Evolutionary conservation across 2,888 invertebrate species (phyloP).

Genomic region (Allophyes oxyacanthae): DNA sequence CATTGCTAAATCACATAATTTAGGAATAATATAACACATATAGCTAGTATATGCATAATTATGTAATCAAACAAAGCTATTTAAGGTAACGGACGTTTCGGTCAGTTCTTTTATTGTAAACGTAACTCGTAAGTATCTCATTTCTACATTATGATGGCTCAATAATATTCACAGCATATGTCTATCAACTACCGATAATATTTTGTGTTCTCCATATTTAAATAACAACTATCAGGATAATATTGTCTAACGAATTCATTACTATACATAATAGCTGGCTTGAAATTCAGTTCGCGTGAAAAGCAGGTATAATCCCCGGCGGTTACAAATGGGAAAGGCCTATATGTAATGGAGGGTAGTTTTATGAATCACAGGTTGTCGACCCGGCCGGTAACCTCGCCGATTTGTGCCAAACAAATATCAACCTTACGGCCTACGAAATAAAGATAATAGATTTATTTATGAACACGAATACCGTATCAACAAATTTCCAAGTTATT

Average conservation of each 20-base stretch:
- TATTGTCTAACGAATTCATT: slow-evolving; percentile 52
- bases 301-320: slow-evolving; percentile 61
- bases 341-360: slow-evolving; percentile 72
- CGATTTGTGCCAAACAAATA: slow-evolving; percentile 33
- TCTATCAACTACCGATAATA: too few relatives aligned
- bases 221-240: slow-evolving; percentile 22
- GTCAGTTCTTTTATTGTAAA: too few relatives aligned
- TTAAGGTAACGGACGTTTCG: too few relatives aligned
- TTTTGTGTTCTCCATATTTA: too few relatives aligned
- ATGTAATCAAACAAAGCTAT: too few relatives aligned
- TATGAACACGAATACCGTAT: slow-evolving; percentile 27
- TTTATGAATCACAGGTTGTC: slow-evolving; percentile 77
- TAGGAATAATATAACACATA: too few relatives aligned
- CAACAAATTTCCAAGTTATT: slow-evolving; percentile 8
- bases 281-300: slow-evolving; percentile 58
- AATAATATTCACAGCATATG: neutral
- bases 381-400: slow-evolving; percentile 73
- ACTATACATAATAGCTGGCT: slow-evolving; percentile 33
- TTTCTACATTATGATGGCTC: too few relatives aligned
- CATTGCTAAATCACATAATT: neutral
- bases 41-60: too few relatives aligned
- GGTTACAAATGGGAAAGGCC: slow-evolving; percentile 72
- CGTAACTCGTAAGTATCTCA: too few relatives aligned
- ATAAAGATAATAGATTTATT: slow-evolving; percentile 50
- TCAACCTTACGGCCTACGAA: slow-evolving; percentile 38